Conservation (phyloP, 2,113 vertebrate species). For the Phylloscopus trochiloides region DNA sequence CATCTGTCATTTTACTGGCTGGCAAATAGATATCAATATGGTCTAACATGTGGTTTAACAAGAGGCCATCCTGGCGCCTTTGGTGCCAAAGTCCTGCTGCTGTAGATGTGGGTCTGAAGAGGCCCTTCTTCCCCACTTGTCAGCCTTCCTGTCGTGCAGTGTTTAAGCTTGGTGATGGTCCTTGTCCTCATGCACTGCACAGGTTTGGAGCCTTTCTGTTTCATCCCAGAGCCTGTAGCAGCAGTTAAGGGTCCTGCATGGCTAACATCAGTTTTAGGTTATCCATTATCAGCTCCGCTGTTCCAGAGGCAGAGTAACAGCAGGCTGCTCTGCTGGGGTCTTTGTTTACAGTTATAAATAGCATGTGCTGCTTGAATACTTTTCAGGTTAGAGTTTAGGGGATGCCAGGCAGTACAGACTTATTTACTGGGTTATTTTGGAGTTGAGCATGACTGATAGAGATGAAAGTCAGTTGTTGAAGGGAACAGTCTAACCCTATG, state of each 20-base stretch:
- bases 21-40: neutral
- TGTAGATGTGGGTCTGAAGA: neutral
- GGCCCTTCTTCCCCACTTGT: neutral
- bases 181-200: rapidly evolving
- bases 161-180: rapidly evolving
- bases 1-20: neutral
- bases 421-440: neutral
- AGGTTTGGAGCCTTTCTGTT: neutral
- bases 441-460: neutral
- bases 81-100: neutral
- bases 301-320: neutral
- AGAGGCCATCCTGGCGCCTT: neutral
- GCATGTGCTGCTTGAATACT: neutral
- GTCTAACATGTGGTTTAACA: neutral
- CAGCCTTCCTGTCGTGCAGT: rapidly evolving
- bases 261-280: neutral
- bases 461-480: neutral
- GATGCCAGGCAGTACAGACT: neutral
- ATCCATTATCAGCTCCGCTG: neutral
- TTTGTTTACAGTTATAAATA: neutral
- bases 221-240: neutral
- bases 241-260: neutral
- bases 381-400: neutral
- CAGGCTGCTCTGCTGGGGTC: neutral
- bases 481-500: rapidly evolving